Percentiles rank a stretch among this genome's conserved stretches.
Evolutionary conservation across 2,797 vertebrate species (phyloP).

Genomic region (Bryconaethiops microstoma): DNA sequence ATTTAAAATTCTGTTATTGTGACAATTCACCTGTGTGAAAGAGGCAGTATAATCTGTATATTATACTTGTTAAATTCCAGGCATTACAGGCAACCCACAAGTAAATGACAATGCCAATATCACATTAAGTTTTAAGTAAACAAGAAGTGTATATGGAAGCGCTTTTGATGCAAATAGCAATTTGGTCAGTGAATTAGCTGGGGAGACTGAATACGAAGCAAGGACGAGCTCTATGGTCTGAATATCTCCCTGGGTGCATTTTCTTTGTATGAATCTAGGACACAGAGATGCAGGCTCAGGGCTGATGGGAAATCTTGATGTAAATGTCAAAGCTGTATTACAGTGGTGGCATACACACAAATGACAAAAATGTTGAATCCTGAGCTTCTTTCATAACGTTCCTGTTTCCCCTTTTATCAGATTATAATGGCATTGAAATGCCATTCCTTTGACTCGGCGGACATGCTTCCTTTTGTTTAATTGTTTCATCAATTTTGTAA

Average conservation of each 20-base stretch:
- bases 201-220: not conserved
- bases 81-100: not conserved
- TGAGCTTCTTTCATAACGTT: constrained; percentile 32
- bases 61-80: no score
- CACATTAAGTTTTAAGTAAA: not conserved
- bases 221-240: constrained; percentile 4
- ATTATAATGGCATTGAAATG: constrained; percentile 46
- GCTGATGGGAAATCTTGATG: constrained; percentile 31
- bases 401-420: constrained; percentile 28
- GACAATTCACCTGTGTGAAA: no score
- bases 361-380: constrained; percentile 43
- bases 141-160: not conserved
- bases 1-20: no score
- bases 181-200: constrained; percentile 25
- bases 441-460: constrained; percentile 36
- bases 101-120: not conserved
- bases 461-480: constrained; percentile 38
- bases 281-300: constrained; percentile 28
- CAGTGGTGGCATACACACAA: constrained; percentile 30
- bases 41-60: no score
- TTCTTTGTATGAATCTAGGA: constrained; percentile 23
- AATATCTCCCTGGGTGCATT: not conserved
- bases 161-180: not conserved
- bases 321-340: constrained; percentile 52
- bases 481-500: constrained; percentile 41